phyloP scores from a whole-genome alignment of 2,888 invertebrate genomes.

The Busseola fusca region DNA sequence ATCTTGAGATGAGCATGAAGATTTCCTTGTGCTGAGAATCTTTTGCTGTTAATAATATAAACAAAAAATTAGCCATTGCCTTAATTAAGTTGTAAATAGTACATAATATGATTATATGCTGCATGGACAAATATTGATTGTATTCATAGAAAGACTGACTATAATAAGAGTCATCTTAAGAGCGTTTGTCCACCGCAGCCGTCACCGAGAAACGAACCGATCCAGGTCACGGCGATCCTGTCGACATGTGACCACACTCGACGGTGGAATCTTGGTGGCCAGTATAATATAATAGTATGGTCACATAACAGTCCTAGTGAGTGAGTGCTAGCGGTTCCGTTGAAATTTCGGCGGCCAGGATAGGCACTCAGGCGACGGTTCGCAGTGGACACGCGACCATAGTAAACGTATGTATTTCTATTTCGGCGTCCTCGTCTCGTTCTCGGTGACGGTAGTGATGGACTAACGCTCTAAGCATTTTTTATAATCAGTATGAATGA shows the following conservation, averaged over 20 bases:
- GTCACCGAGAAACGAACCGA: not conserved
- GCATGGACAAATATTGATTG: not conserved
- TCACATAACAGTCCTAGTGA: too few species aligned
- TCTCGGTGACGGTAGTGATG: not conserved
- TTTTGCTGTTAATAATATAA: slow-evolving; percentile 79
- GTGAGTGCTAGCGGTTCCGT: not conserved
- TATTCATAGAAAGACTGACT: not conserved
- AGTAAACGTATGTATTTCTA: not conserved
- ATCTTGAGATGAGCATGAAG: slow-evolving; percentile 91
- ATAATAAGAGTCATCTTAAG: too few species aligned
- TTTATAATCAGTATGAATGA: too few species aligned
- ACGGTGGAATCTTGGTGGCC: not conserved
- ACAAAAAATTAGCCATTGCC: not conserved
- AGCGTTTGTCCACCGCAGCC: not conserved
- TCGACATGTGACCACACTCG: not conserved
- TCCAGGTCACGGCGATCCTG: not conserved
- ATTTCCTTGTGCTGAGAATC: slow-evolving; percentile 90
- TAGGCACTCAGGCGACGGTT: not conserved
- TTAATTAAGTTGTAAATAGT: too few species aligned
- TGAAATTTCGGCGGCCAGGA: not conserved
- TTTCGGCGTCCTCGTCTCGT: not conserved
- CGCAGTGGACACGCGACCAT: not conserved
- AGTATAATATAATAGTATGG: not conserved
- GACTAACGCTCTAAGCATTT: not conserved
- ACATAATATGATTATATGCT: too few species aligned